Conservation (phyloP, 2,797 vertebrate genomes). For the Propithecus deckenii region DNA sequence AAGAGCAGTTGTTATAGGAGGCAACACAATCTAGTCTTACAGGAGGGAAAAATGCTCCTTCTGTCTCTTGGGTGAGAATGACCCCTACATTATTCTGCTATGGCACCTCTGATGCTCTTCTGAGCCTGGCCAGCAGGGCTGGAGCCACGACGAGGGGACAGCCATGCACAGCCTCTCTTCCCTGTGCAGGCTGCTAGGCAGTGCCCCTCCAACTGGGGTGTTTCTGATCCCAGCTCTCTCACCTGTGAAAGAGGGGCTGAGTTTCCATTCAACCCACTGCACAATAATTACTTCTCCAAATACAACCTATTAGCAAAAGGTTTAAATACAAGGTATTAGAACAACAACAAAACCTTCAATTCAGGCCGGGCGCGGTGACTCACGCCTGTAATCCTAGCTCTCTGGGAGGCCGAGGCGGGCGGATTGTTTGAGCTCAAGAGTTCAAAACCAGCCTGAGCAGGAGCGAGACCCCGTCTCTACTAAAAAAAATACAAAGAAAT, state of each 20-base stretch:
- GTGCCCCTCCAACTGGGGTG: too few species aligned
- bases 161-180: neutral
- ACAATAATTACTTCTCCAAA: neutral
- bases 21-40: neutral
- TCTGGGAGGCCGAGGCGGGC: too few species aligned
- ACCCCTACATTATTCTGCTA: neutral
- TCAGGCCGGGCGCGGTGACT: fast-evolving
- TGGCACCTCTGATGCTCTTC: too few species aligned
- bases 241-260: too few species aligned
- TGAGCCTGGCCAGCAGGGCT: neutral
- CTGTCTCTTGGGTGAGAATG: neutral
- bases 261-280: neutral
- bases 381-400: too few species aligned
- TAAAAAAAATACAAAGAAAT: too few species aligned
- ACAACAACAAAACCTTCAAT: neutral
- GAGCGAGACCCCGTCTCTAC: too few species aligned
- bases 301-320: neutral
- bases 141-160: neutral
- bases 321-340: neutral
- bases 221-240: neutral
- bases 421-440: too few species aligned
- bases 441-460: too few species aligned
- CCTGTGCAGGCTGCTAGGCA: neutral
- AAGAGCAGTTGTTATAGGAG: neutral
- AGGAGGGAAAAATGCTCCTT: neutral